These are phyloP conservation scores for Lordiphosa mommai DNA, from an alignment of 1,140 invertebrate genomes.

Conservation along the genomic window DNA sequence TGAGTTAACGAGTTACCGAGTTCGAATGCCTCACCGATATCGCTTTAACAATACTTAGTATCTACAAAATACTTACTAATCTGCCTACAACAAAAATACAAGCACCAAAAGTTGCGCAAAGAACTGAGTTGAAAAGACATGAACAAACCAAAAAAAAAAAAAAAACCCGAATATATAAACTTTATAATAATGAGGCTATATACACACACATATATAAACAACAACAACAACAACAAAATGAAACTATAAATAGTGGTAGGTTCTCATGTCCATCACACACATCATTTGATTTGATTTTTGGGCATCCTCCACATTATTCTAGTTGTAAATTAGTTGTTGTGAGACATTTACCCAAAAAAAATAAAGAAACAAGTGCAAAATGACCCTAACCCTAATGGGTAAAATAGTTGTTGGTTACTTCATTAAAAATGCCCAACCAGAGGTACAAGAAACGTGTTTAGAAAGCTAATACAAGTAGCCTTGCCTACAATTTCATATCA, in stretches of 20 bases:
- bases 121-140: conserved; percentile 75
- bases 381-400: too few species aligned
- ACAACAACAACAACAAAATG: conserved; percentile 18
- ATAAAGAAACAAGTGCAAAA: conserved; percentile 42
- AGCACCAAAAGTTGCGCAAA: conserved; percentile 76
- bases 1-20: conserved; percentile 38
- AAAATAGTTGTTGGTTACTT: too few species aligned
- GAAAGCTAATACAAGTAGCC: too few species aligned
- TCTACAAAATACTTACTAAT: conserved; percentile 22
- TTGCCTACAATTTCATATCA: too few species aligned
- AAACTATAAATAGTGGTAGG: conserved; percentile 45
- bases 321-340: conserved; percentile 69
- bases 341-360: conserved; percentile 63
- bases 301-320: conserved; percentile 52
- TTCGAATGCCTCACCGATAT: conserved; percentile 69
- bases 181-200: conserved; percentile 43
- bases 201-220: conserved; percentile 6
- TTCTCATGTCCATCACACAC: conserved; percentile 18
- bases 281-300: conserved; percentile 11
- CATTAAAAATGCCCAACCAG: too few species aligned
- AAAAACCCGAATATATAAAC: conserved; percentile 46
- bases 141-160: conserved; percentile 24
- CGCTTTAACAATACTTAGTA: conserved; percentile 26
- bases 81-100: conserved; percentile 31
- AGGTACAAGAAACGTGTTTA: too few species aligned